Conservation (phyloP, 2,797 vertebrate species). For the Lophotriccus pileatus region DNA sequence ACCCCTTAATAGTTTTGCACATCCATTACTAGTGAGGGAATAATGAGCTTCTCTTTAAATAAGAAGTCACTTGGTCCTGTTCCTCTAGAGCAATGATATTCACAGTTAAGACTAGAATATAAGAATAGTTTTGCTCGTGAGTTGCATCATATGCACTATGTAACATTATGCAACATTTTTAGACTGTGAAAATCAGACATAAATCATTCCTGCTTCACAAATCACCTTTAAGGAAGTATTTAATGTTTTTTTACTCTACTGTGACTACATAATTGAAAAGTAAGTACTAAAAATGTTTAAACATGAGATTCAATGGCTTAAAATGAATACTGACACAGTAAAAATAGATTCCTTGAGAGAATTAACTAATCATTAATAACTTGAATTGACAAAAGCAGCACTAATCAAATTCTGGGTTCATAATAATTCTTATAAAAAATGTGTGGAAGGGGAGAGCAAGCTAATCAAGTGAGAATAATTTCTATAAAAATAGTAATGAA, state of each 20-base stretch:
- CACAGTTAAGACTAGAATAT: background rate
- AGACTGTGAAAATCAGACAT: slow-evolving; percentile 52
- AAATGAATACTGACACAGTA: slow-evolving; percentile 62
- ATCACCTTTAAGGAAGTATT: slow-evolving; percentile 54
- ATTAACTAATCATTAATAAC: slow-evolving; percentile 72
- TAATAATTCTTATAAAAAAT: slow-evolving; percentile 56
- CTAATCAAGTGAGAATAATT: slow-evolving; percentile 53
- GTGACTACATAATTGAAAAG: slow-evolving; percentile 64
- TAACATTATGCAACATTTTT: slow-evolving; percentile 46
- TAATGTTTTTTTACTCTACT: slow-evolving; percentile 44
- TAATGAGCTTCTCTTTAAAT: background rate
- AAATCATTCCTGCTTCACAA: slow-evolving; percentile 59
- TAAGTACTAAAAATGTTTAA: slow-evolving; percentile 69
- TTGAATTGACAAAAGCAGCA: slow-evolving; percentile 64
- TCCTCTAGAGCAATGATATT: background rate
- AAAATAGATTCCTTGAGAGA: slow-evolving; percentile 68
- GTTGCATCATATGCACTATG: background rate
- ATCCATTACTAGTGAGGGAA: background rate
- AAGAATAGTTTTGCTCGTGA: background rate
- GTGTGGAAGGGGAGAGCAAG: slow-evolving; percentile 18
- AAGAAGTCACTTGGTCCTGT: background rate
- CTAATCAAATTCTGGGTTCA: slow-evolving; percentile 61
- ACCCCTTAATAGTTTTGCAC: background rate
- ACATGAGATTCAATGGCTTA: slow-evolving; percentile 59
- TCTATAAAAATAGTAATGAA: slow-evolving; percentile 57